Base-by-base conservation (phyloP, 2,888 invertebrate species). In the Cecidostiba fungosa region DNA sequence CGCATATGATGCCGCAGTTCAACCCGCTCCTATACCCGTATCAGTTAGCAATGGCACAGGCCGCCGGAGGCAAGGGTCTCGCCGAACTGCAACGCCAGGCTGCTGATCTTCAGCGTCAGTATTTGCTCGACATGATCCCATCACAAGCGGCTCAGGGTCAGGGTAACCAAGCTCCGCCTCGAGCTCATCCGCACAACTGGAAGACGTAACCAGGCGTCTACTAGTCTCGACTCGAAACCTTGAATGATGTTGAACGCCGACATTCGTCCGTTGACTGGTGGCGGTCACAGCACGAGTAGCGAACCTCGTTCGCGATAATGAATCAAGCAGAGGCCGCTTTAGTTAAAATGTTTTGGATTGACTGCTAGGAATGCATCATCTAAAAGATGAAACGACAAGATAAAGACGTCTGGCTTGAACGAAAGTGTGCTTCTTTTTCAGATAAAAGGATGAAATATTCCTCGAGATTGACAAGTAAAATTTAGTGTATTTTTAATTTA, bases 101-200 rank as follows among this genome's bases (percentile, higher is more conserved):
- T 86, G 97, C 97, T 5, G 97, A 98, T 93, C 94, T 98, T 88
- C 99, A 99, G 94, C 95, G 99, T 84, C 99, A 99, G 94, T 99
- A 99, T 95, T 95, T 99, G 91, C 95, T 99, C 87, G 99, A 99
- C 94, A 98, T 99, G 98, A 98, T 99, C 91, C 98, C 98, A 84
- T 95, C 95, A 86, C 94, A 94, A 84, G 93, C 94, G 36, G 91
- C 92, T 2, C 93, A 93, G 84, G 94, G 94, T 29, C 94, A 94
- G 89, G 90, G 91, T 36, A 94, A 94, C 87, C 93, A 93, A 87
- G 92, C 92, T 76, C 92, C 92, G 78, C 91, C 93, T 1, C 90
- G 93, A 81, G 92, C 93, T 87, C 92, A 93, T 88, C 93, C 93
- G 32, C 95, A 95, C 92, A 95, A 95, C 90, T 95, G 95, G 95